Evolutionary conservation across 2,797 vertebrate genomes (phyloP), one percentile per base, ranked within the genome.

Genomic region (Enteromius argenteus): DNA sequence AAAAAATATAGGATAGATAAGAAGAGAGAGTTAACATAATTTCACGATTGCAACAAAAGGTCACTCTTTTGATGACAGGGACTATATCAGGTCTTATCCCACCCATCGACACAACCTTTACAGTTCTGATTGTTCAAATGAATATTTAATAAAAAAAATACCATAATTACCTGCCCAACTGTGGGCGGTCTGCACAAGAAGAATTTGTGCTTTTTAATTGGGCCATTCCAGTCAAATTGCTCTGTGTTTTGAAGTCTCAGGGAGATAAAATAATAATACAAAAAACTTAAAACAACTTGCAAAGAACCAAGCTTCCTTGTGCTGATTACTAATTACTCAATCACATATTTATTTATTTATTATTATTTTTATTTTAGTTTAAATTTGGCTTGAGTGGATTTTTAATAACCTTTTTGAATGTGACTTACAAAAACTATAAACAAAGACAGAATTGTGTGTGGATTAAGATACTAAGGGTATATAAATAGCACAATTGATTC

Each of bases 61-160:
- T 87, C 88, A 88, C 49, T 78, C 79, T 53, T 78, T 30, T 80
- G 81, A 80, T 72, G 67, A 23, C 56, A 64, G 74, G 80, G 72
- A 81, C 83, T 80, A 68, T 75, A 83, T 53, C 67, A 37, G 73
- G 27, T 71, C 56, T 80, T 39, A 62, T 81, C 68, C 78, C 69
- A 74, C 80, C 66, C 85, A 60, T 62, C 35, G 68, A 76, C 81
- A 81, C 81, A 85, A 80, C 88, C 88, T 90, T 90, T 67, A 53
- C 74, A 84, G 89, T 85, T 88, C 84, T 89, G 89, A 93, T 93
- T 93, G 92, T 92, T 91, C 78, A 92, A 93, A 94, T 95, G 78
- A 93, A 95, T 94, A 94, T 92, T 94, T 93, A 94, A 94, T 94
- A 91, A 92, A 88, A 86, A 79, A 86, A 27, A 44, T 44, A 85